These are phyloP conservation scores for Daphoenositta chrysoptera DNA, from an alignment of 2,113 vertebrate genomes.

Conservation along the genomic window DNA sequence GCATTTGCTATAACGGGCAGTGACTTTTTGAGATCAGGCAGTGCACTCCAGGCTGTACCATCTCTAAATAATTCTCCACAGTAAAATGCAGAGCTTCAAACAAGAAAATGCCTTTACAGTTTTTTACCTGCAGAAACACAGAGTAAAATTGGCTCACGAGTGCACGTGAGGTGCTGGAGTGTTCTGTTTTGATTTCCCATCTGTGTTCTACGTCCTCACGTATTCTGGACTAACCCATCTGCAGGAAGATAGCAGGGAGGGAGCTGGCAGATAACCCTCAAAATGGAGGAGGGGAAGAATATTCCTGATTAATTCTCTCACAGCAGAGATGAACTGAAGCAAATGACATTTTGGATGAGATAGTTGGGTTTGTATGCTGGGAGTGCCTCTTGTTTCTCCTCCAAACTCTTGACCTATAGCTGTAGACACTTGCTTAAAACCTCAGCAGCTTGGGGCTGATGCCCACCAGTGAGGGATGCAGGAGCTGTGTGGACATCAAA, in stretches of 20 bases:
- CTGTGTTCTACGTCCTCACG: background rate
- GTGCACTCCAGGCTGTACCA: background rate
- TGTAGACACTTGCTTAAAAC: background rate
- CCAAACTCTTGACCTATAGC: background rate
- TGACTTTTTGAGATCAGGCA: constrained; percentile 58
- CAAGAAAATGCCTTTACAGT: background rate
- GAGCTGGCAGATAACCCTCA: background rate
- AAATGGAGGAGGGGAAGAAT: constrained; percentile 25
- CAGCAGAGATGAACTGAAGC: background rate
- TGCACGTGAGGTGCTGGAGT: background rate
- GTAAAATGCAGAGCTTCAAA: background rate
- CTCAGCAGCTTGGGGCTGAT: constrained; percentile 14
- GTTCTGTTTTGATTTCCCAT: background rate
- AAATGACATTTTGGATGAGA: background rate
- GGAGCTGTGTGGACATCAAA: constrained; percentile 31
- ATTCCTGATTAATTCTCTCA: constrained; percentile 16
- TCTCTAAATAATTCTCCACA: background rate
- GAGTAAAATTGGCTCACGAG: background rate
- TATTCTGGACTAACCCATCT: constrained; percentile 18
- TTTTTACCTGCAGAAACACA: background rate
- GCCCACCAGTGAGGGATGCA: constrained; percentile 13
- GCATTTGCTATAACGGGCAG: constrained; percentile 52
- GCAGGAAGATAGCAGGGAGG: background rate
- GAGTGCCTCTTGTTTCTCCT: background rate
- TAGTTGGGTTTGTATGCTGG: background rate